These are phyloP conservation scores for Azemiops feae DNA, from an alignment of 2,113 vertebrate species.

Conservation along the genomic window DNA sequence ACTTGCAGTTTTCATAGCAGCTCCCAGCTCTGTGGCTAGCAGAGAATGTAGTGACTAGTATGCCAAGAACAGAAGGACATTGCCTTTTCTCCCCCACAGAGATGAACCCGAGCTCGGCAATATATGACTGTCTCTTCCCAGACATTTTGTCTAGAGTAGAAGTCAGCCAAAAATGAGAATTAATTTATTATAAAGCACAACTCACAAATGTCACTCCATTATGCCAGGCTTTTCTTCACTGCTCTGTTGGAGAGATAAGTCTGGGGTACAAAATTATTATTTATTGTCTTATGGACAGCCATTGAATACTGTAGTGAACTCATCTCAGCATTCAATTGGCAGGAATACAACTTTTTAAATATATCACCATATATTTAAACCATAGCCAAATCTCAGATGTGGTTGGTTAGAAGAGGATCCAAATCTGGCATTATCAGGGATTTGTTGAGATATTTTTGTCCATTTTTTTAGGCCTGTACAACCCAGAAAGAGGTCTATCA, in stretches of 20 bases:
- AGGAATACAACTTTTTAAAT: not conserved
- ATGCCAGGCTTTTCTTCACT: not conserved
- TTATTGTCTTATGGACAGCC: not conserved
- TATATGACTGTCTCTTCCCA: rapidly evolving
- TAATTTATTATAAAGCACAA: not conserved
- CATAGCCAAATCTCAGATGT: not conserved
- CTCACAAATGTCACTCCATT: not conserved
- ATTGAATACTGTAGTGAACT: not conserved
- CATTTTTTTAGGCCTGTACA: not conserved
- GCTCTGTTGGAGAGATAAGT: not conserved
- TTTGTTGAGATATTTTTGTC: not conserved
- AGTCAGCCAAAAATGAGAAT: not conserved
- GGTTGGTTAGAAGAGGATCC: not conserved
- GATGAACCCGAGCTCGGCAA: not conserved
- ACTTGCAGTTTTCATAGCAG: not conserved
- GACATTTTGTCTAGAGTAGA: not conserved
- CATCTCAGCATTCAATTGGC: not conserved
- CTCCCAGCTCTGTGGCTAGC: not conserved
- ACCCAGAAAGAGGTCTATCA: not conserved
- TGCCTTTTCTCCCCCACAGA: not conserved
- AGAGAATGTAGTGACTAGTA: not conserved
- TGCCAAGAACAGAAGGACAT: not conserved
- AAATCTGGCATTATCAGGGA: not conserved
- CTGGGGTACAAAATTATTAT: not conserved
- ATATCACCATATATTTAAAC: not conserved